Conservation (phyloP, 2,113 vertebrate genomes). For the Okapia johnstoni region DNA sequence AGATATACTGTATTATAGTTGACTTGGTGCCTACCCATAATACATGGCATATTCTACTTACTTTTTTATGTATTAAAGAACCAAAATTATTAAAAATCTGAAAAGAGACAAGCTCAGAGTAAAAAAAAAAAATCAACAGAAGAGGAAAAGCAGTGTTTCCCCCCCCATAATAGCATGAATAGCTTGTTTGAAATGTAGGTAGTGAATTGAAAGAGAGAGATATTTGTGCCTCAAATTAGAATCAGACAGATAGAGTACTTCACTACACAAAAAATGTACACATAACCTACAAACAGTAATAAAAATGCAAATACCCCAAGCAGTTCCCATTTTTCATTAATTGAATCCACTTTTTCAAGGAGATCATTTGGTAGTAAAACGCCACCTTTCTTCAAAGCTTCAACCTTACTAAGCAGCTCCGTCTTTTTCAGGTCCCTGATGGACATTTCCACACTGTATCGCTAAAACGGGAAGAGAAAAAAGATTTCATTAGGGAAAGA, state of each 20-base stretch:
- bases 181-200: constrained; percentile 82
- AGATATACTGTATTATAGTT: constrained; percentile 87
- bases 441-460: constrained; percentile 92
- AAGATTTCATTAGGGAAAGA: constrained; percentile 55
- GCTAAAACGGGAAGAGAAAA: constrained; percentile 82
- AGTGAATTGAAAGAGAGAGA: constrained; percentile 82
- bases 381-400: constrained; percentile 90
- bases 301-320: constrained; percentile 94
- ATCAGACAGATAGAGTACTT: constrained; percentile 84
- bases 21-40: constrained; percentile 84
- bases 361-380: constrained; percentile 87
- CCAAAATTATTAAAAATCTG: constrained; percentile 84
- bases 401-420: constrained; percentile 90
- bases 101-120: constrained; percentile 80
- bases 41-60: constrained; percentile 86
- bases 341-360: constrained; percentile 90
- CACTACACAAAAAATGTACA: constrained; percentile 83
- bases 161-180: constrained; percentile 78
- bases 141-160: constrained; percentile 76
- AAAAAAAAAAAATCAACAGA: constrained; percentile 71
- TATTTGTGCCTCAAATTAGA: constrained; percentile 87
- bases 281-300: constrained; percentile 85
- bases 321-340: constrained; percentile 94
- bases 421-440: constrained; percentile 90
- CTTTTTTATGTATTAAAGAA: constrained; percentile 85